A percentile compares a stretch with the other conserved stretches of the same genome.
phyloP scores from a whole-genome alignment of 2,113 vertebrate species.

The Cynoglossus semilaevis region DNA sequence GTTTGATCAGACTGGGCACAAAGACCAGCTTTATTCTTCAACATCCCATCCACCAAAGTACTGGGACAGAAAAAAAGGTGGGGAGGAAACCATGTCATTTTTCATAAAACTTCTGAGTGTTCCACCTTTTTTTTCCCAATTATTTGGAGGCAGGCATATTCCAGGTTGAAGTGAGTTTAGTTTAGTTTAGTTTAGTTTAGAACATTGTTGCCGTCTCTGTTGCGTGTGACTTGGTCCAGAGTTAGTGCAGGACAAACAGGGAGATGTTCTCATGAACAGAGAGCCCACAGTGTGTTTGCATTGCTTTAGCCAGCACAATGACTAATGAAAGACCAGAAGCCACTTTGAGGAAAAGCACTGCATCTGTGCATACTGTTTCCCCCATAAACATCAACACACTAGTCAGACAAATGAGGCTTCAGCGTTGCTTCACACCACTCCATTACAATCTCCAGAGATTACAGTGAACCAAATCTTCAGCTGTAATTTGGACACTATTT shows the following conservation, averaged over 20 bases:
- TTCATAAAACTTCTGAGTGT: slow-evolving; percentile 22
- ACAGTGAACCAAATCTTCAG: slow-evolving; percentile 14
- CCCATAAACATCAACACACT: slow-evolving; percentile 73
- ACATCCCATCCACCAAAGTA: slow-evolving; percentile 53
- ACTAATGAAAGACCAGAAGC: slow-evolving; percentile 72
- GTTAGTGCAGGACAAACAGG: slow-evolving; percentile 54
- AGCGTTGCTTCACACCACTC: slow-evolving; percentile 26
- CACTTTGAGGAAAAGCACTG: slow-evolving; percentile 63
- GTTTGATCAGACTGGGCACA: slow-evolving; percentile 51
- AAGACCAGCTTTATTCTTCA: slow-evolving; percentile 67
- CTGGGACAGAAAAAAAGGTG: slow-evolving; percentile 5
- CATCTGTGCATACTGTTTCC: slow-evolving; percentile 68
- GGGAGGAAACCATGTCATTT: slow-evolving; percentile 30
- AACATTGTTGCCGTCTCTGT: slow-evolving; percentile 55
- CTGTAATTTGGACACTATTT: slow-evolving; percentile 14
- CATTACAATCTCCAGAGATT: slow-evolving; percentile 41
- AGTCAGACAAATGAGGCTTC: slow-evolving; percentile 70
- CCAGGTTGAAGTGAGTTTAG: no score
- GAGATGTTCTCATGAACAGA: slow-evolving; percentile 60
- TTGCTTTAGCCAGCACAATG: slow-evolving; percentile 61
- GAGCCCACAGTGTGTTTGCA: slow-evolving; percentile 60
- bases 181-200: background rate
- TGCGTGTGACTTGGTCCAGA: slow-evolving; percentile 49
- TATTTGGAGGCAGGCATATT: background rate
- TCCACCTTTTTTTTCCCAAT: background rate